Evolutionary conservation across 1,140 invertebrate species (phyloP), one percentile per base, ranked within the genome.

Genomic region (Telenomus remus): DNA sequence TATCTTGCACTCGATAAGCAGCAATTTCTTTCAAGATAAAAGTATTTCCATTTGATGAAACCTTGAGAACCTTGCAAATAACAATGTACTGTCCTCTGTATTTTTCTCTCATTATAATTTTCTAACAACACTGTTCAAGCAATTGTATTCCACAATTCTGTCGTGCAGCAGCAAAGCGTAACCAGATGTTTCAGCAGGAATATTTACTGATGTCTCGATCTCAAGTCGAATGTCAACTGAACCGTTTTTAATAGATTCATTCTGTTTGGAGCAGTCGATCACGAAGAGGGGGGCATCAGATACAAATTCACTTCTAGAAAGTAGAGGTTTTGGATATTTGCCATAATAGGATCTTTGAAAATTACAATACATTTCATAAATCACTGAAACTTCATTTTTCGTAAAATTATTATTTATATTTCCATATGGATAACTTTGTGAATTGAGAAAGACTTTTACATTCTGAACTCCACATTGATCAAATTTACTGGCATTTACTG

Each of bases 131-230:
- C 79, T 73, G 43, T 69, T 81, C 11, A 85, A 39, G 0, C 80
- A 73, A 35, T 77, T 72, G 15, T 84, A 81, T 49, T 79, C 60
- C 10, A 83, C 34, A 10, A 82, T 65, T 10, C 57, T 42, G 66
- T 86, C 80, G 42, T 82, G 79, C 48, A 84, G 12, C 48, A 86
- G 81, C n/a, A 85, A 57, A 74, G 80, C 83, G 51, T 80, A 83
- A 6, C 79, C 82, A 10, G 75, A 44, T n/a, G 81, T 86, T n/a
- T 80, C 54, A 14, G 54, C 72, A 13, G 78, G 61, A 69, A 83
- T 73, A 35, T 66, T 60, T 3, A 10, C 14, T 0, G 13, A 42
- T 0, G 76, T 16, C 68, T 83, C 75, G 34, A 86, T 78, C 61
- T 85, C 82, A 8, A 85, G 35, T 37, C 77, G 75, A 46, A 84